Evolutionary conservation across 2,113 vertebrate species (phyloP).

Genomic region (Struthidea cinerea): DNA sequence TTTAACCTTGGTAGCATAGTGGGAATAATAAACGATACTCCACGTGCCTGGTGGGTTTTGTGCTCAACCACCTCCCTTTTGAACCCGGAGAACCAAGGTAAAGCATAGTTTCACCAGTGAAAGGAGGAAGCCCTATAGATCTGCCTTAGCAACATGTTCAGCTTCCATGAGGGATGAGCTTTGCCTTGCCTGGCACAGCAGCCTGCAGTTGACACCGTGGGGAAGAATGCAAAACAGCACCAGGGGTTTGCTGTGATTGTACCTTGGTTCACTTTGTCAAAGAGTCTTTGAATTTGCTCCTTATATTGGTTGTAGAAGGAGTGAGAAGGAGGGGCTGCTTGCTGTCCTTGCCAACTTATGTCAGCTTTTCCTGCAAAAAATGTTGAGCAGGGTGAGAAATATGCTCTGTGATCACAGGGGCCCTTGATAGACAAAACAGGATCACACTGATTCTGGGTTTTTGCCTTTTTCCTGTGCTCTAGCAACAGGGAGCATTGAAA

Average conservation of each 20-base stretch:
- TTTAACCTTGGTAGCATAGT: neutral
- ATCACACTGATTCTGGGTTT: slow-evolving; percentile 3
- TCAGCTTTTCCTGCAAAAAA: slow-evolving; percentile 12
- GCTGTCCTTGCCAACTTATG: slow-evolving; percentile 29
- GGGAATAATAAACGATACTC: neutral
- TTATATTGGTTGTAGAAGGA: neutral
- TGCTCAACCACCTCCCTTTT: neutral
- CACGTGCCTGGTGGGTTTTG: neutral
- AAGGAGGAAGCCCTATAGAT: neutral
- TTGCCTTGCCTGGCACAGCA: neutral
- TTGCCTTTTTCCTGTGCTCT: slow-evolving; percentile 21
- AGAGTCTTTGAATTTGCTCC: neutral
- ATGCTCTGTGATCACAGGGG: slow-evolving; percentile 50
- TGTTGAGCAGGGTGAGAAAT: slow-evolving; percentile 48
- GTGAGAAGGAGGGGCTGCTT: neutral
- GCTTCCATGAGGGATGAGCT: neutral
- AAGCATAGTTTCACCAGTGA: neutral
- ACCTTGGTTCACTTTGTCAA: neutral
- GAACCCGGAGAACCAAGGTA: neutral
- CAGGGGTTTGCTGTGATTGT: neutral
- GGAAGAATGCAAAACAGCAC: neutral
- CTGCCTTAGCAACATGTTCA: neutral
- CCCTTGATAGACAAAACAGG: slow-evolving; percentile 43
- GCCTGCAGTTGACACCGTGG: neutral
- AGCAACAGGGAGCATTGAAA: slow-evolving; percentile 10